Base-by-base conservation (phyloP, 2,113 vertebrate genomes). In the Nicator chloris region DNA sequence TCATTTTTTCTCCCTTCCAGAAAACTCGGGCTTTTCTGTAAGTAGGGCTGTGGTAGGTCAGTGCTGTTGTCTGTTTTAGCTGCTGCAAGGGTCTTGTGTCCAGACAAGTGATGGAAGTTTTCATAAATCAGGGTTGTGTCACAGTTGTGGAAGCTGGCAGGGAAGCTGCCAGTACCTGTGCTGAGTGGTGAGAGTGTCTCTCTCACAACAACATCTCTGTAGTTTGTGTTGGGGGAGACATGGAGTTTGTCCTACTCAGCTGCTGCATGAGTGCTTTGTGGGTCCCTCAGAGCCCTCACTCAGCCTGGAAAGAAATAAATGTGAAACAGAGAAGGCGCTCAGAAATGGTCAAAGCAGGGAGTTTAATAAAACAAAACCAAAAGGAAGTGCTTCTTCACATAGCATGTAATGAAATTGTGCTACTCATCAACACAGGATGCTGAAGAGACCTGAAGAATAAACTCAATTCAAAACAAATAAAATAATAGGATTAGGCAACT, bases 401-500 rank as follows among this genome's bases (percentile, higher is more conserved):
- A 66, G 71, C 42, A 68, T 23, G 4, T 90, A 95, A 94, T 93
- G 79, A 86, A 93, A 90, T 92, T 93, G 54, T 93, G 39, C 27
- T 66, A 35, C 61, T 80, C 66, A 24, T 86, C 0, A 3, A 15
- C 42, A 61, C 45, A 92, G 93, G 95, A 93, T 90, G 71, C 59
- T 77, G 68, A 88, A 79, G 88, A 96, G 94, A 93, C 85, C 59
- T 45, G 30, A 82, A 77, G 79, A 73, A 80, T 54, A 82, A 93
- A 73, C 42, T 63, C 47, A 66, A 28, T 86, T 90, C 16, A 42
- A 94, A 93, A 50, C 50, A 80, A 91, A 91, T 87, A 64, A 88
- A 94, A 90, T 93, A 90, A 96, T 88, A 53, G 54, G 15, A 96
- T 94, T 86, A 92, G 31, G 75, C 64, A 80, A 80, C 40, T 82